Evolutionary conservation across 2,113 vertebrate genomes (phyloP), one percentile per base, ranked within the genome.

Genomic region (Pachypanchax playfairii): DNA sequence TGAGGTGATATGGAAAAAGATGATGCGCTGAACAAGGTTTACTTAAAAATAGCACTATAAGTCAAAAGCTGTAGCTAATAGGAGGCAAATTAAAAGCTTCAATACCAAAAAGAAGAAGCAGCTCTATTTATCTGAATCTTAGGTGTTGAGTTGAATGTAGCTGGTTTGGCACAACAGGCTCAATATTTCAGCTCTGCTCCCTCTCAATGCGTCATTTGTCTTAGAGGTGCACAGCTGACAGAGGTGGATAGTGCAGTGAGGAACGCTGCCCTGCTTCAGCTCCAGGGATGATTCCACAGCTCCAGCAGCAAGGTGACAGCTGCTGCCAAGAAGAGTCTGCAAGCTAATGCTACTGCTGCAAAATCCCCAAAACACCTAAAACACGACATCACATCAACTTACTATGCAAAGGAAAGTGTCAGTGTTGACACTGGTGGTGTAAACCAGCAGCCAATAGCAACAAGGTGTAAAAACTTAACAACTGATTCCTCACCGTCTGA

Each of bases 261-360:
- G 82, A 88, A 84, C 75, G 80, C 65, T 77, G 66, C 69, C 78
- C 80, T 49, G 66, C 50, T 83, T 65, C 79, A 72, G 82, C 87
- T 88, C 68, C 75, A 65, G 84, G 80, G 84, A 75, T 84, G 80
- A 84, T 84, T 83, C 85, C 74, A 66, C 72, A 73, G 84, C 82
- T 85, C 84, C 84, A 69, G 82, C 77, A 85, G 86, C 84, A 82
- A 86, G 83, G 86, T 80, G 82, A 83, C 79, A 86, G 86, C 82
- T 86, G 82, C 82, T 83, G 82, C 86, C 77, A 75, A 82, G 55
- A 80, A 76, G 73, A 69, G 67, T 60, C 70, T 74, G 73, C 65
- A 24, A 80, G 65, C 70, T 55, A 65, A 20, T 63, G 70, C 74
- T 5, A 52, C 52, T 7, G 43, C 75, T 49, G 64, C 55, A 47